These are phyloP conservation scores for Caiman crocodilus DNA, from an alignment of 2,797 vertebrate genomes.

Conservation along the genomic window DNA sequence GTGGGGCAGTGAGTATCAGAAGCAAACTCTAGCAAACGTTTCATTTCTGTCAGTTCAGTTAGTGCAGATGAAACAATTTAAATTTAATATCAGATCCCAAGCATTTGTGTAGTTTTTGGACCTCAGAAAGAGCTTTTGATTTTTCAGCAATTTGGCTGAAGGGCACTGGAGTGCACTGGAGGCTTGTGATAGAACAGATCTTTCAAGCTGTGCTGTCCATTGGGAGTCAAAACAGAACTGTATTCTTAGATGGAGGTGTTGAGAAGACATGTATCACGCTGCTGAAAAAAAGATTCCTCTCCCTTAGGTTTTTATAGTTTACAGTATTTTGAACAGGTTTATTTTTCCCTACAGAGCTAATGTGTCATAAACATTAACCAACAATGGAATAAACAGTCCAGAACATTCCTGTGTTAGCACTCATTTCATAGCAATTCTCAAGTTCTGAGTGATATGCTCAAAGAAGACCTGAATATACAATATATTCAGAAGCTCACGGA, in stretches of 20 bases:
- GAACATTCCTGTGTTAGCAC: neutral
- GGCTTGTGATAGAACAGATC: neutral
- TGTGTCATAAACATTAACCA: neutral
- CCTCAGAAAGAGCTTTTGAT: neutral
- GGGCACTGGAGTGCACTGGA: neutral
- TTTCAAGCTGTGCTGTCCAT: neutral
- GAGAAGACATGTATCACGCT: neutral
- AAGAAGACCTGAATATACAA: too few species aligned
- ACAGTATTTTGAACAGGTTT: neutral
- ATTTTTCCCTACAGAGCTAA: too few species aligned
- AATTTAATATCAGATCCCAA: neutral
- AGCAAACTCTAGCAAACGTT: neutral
- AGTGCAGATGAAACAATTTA: neutral
- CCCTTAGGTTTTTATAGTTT: rapidly evolving
- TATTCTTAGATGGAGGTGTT: neutral
- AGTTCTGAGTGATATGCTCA: neutral
- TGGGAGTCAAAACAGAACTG: neutral
- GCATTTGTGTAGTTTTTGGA: neutral
- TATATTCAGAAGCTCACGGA: neutral
- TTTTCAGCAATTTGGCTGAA: neutral
- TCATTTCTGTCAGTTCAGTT: neutral
- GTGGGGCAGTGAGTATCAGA: slow-evolving; percentile 88
- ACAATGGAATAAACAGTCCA: neutral
- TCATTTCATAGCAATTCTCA: too few species aligned
- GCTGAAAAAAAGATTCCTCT: neutral